Percentiles rank a stretch among this genome's conserved stretches.
These are phyloP conservation scores for Catostomus latipinnis DNA, from an alignment of 2,797 vertebrate genomes.

Conservation along the genomic window DNA sequence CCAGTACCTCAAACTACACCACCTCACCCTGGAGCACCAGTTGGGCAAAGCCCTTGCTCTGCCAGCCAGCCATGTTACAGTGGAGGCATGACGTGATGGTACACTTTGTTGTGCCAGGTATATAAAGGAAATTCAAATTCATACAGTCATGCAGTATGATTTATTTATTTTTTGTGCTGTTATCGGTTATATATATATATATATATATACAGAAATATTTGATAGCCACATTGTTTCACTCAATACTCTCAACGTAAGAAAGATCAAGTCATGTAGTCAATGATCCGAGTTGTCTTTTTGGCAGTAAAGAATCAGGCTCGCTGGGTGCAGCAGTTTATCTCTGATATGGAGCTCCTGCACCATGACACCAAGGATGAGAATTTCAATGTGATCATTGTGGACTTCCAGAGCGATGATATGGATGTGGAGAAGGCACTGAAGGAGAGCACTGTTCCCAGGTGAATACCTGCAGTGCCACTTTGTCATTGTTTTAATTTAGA, in stretches of 20 bases:
- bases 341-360: constrained; percentile 90
- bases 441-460: constrained; percentile 86
- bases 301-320: constrained; percentile 98
- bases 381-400: constrained; percentile 94
- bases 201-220: too few species aligned
- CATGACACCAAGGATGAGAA: constrained; percentile 85
- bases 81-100: constrained; percentile 94
- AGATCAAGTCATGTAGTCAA: neutral
- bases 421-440: constrained; percentile 89
- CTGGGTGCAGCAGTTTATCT: constrained; percentile 97
- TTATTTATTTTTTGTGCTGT: too few species aligned
- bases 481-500: neutral
- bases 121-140: neutral
- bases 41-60: constrained; percentile 88
- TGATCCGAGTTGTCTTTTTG: constrained; percentile 15
- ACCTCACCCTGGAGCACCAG: constrained; percentile 81
- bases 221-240: neutral
- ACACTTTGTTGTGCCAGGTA: constrained; percentile 97
- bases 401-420: constrained; percentile 98
- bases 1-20: constrained; percentile 57
- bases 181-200: too few species aligned
- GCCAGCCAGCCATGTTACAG: constrained; percentile 87
- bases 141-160: neutral
- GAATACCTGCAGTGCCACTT: constrained; percentile 28
- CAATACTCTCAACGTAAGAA: neutral